Evolutionary conservation across 2,888 invertebrate genomes (phyloP).

Genomic region (Fragum whitleyi): DNA sequence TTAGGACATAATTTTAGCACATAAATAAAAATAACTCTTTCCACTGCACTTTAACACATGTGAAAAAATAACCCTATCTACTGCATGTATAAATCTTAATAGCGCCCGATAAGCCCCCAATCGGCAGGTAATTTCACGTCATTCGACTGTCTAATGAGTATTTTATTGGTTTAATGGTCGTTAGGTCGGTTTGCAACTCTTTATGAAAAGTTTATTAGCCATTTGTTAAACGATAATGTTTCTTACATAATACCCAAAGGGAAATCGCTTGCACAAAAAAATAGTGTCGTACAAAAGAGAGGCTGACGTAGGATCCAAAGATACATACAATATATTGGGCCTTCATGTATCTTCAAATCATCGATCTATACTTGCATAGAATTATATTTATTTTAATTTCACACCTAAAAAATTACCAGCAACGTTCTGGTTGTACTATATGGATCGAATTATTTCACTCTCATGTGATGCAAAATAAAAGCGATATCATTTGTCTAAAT

Average conservation of each 20-base stretch:
- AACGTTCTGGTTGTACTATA: too few species aligned
- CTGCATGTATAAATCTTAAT: constrained; percentile 24
- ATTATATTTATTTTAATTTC: too few species aligned
- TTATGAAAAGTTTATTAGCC: constrained; percentile 24
- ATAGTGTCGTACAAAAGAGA: too few species aligned
- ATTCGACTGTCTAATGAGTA: constrained; percentile 12
- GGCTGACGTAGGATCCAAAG: too few species aligned
- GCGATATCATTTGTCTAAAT: too few species aligned
- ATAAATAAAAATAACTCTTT: neutral
- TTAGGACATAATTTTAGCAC: neutral
- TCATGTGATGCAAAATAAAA: too few species aligned
- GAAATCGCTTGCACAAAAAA: too few species aligned
- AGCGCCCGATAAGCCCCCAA: constrained; percentile 30
- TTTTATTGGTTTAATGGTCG: constrained; percentile 24
- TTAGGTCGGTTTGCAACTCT: constrained; percentile 23
- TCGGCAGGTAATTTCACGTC: constrained; percentile 34
- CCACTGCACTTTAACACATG: constrained; percentile 2
- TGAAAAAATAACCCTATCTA: neutral
- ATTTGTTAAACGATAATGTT: constrained; percentile 27
- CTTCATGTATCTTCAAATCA: too few species aligned
- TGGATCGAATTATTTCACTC: too few species aligned
- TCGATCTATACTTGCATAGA: too few species aligned
- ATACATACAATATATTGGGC: too few species aligned
- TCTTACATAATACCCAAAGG: neutral
- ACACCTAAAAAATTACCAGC: too few species aligned